Evolutionary conservation across 2,797 vertebrate genomes (phyloP), one percentile per base, ranked within the genome.

Genomic region (Cygnus olor): DNA sequence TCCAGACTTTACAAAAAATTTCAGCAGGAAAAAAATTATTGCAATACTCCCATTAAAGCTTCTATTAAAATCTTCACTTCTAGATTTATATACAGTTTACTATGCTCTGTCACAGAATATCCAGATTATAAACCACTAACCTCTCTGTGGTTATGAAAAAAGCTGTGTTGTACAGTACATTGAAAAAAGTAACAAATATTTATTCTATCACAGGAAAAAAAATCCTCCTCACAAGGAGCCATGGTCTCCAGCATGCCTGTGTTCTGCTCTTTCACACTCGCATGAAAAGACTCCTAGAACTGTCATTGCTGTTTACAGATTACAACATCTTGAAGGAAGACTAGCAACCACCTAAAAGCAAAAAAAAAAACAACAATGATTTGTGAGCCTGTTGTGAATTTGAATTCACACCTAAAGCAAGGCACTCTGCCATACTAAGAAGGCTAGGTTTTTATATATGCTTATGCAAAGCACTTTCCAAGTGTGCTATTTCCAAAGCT

Each of bases 191-290:
- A 84, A 28, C 14, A 88, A 78, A 21, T 49, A 70, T 25, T 74
- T 74, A 81, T 49, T 53, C 21, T 44, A 16, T 2, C 24, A 32
- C 14, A 77, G 0, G 5, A 65, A 73, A 19, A 85, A 85, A 25
- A 72, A 47, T 51, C 11, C 38, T 76, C n/a, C 24, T 70, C 63
- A 61, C 3, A 2, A 54, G 47, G 11, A 82, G 36, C 19, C 49
- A 47, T 1, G 1, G 44, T 70, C 19, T 19, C 10, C 4, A 0
- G 6, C 28, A 69, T 0, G 0, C 57, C 61, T 32, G 34, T 0
- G 0, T 42, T 80, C 74, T 80, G n/a, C 20, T 89, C 36, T 53
- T 80, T 64, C 11, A 27, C 0, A 0, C 20, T 70, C 36, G 21
- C 11, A 68, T 8, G 19, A 58, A 94, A 73, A 91, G 45, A 38